Evolutionary conservation across 2,113 vertebrate species (phyloP).

Genomic region (Oplegnathus fasciatus): DNA sequence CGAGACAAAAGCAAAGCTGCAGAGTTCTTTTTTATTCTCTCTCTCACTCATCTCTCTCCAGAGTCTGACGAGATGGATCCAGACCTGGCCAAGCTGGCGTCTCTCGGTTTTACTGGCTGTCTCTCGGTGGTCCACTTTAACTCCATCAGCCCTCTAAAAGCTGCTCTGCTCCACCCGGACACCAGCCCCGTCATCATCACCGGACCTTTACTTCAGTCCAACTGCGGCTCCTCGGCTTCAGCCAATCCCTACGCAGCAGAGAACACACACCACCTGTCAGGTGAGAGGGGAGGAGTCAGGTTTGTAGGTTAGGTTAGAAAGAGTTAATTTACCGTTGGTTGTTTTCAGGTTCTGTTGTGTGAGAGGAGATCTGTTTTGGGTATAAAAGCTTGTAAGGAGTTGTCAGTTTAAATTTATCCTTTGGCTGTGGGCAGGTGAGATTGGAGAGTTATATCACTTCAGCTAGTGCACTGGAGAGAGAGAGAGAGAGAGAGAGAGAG

Average conservation of each 20-base stretch:
- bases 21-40: not conserved
- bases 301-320: not conserved
- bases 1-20: not conserved
- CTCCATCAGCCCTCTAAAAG: constrained; percentile 91
- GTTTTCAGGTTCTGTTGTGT: not conserved
- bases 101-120: constrained; percentile 91
- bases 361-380: no score
- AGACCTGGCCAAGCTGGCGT: constrained; percentile 86
- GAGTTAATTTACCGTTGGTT: no score
- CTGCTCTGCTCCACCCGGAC: constrained; percentile 86
- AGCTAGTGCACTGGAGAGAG: not conserved
- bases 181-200: constrained; percentile 84
- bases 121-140: constrained; percentile 93
- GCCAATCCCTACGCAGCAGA: constrained; percentile 87
- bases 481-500: no score
- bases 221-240: constrained; percentile 86
- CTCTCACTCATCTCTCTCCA: constrained; percentile 11
- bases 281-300: constrained; percentile 72
- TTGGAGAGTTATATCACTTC: not conserved
- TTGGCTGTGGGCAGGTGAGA: not conserved
- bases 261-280: constrained; percentile 91
- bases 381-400: not conserved
- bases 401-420: not conserved
- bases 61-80: constrained; percentile 82
- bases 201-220: constrained; percentile 88